Evolutionary conservation across 1,140 invertebrate species (phyloP), one percentile per base, ranked within the genome.

Genomic region (Doryteuthis pealeii): DNA sequence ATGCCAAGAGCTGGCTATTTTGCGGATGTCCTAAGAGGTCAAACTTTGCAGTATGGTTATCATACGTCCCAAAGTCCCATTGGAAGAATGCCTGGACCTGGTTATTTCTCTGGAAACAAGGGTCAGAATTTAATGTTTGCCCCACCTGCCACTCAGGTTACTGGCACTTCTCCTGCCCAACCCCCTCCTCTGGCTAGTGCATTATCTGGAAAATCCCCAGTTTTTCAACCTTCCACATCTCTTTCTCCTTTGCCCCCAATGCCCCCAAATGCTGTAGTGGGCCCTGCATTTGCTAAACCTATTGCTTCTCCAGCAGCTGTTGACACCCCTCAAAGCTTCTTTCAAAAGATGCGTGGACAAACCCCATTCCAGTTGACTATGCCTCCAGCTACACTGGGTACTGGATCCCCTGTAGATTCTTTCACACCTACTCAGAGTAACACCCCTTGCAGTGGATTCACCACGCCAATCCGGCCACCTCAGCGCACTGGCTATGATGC

Each of bases 1-100:
- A 80, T 81, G 71, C 80, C 77, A 1, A 77, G 74, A 67, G 72
- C 81, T 14, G 84, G 84, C 10, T 82, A 80, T 77, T 84, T 84
- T 79, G 80, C 72, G 12, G 79, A 81, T 67, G 81, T 80, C 18
- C 66, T 84, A 18, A 49, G 83, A 43, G 84, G 84, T 18, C 84
- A 79, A 62, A 77, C 83, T 22, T 76, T 85, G 26, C 84, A 85
- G 78, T 85, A 82, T 76, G 78, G 79, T 32, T 45, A 71, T 18
- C 4, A 65, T 31, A 0, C 73, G 68, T 40, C 77, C 67, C 30
- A 26, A 18, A 68, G 28, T 30, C 66, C 66, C 28, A 26, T 31
- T 68, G 66, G 28, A 31, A n/a, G 45, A 14, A 66, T 76, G 31
- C 81, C 79, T 18, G 80, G 80, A 2, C 84, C 84, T 54, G 84